Conservation (phyloP, 1,140 invertebrate species). For the Nasonia vitripennis region DNA sequence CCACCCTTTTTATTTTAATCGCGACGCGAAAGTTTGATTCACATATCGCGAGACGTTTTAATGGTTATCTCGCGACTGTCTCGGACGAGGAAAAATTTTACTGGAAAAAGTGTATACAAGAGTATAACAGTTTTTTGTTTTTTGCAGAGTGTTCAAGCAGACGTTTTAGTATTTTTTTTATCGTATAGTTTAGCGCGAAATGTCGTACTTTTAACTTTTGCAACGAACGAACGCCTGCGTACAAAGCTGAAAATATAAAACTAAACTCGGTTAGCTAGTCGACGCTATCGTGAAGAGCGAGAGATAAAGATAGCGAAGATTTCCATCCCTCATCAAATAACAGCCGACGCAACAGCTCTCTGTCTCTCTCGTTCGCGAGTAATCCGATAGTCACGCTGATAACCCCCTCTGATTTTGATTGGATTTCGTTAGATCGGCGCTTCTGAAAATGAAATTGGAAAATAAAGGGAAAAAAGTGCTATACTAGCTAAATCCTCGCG, state of each 20-base stretch:
- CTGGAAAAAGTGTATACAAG: constrained; percentile 16
- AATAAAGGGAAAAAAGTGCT: too few species aligned
- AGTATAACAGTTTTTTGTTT: background rate
- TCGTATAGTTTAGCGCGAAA: background rate
- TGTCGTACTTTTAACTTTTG: constrained; percentile 5
- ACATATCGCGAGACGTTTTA: constrained; percentile 51
- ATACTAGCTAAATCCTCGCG: background rate
- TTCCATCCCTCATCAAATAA: background rate
- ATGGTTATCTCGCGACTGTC: background rate
- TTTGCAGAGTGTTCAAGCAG: constrained; percentile 1
- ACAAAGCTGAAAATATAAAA: background rate
- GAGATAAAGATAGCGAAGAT: too few species aligned
- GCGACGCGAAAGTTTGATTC: constrained; percentile 68
- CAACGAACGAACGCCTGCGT: background rate
- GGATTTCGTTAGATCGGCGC: background rate
- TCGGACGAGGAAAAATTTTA: constrained; percentile 14
- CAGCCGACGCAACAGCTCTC: too few species aligned
- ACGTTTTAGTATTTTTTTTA: background rate
- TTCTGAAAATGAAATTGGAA: too few species aligned
- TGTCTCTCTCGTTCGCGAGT: background rate
- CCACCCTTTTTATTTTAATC: constrained; percentile 30
- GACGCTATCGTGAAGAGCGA: too few species aligned
- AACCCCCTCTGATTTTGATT: background rate
- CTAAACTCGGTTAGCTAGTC: too few species aligned
- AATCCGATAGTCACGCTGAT: constrained; percentile 14